Percentiles rank a stretch among this genome's conserved stretches.
Conservation (phyloP, 2,888 invertebrate genomes). For the Plutella xylostella region DNA sequence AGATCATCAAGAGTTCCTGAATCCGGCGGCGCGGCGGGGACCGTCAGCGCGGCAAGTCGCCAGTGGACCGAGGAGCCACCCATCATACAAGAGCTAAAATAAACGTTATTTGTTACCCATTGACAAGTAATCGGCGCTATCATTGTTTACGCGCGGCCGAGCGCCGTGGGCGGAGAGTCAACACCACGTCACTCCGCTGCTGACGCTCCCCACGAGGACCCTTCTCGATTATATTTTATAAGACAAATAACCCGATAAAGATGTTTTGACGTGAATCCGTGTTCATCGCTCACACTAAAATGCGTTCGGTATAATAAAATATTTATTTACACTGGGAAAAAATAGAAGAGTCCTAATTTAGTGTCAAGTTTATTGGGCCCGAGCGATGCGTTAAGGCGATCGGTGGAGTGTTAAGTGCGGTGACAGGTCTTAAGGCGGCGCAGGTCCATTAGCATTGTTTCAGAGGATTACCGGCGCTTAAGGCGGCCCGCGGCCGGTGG, state of each 20-base stretch:
- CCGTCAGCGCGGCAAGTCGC: constrained; percentile 25
- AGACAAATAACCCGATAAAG: constrained; percentile 71
- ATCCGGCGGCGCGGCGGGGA: constrained; percentile 44
- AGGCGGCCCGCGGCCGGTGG: too few species aligned
- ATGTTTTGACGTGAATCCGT: constrained; percentile 70
- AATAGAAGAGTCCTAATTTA: constrained; percentile 58
- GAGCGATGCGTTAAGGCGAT: constrained; percentile 61
- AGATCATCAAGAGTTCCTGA: constrained; percentile 56
- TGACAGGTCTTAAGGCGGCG: constrained; percentile 57
- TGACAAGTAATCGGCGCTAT: constrained; percentile 62
- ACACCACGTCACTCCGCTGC: constrained; percentile 63
- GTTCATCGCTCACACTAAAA: constrained; percentile 69
- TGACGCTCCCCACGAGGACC: constrained; percentile 60
- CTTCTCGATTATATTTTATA: constrained; percentile 70
- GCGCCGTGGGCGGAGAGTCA: constrained; percentile 63
- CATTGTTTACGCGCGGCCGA: constrained; percentile 66
- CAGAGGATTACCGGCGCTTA: constrained; percentile 62
- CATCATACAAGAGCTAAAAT: constrained; percentile 54
- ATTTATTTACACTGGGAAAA: constrained; percentile 53
- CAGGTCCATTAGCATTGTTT: constrained; percentile 69
- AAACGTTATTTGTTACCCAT: constrained; percentile 59
- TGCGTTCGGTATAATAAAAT: constrained; percentile 67
- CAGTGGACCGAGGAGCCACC: constrained; percentile 46
- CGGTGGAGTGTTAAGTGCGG: constrained; percentile 48
- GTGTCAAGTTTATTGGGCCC: constrained; percentile 64